A percentile compares a stretch with the other conserved stretches of the same genome.
These are phyloP conservation scores for Sinosuthora webbiana DNA, from an alignment of 2,113 vertebrate genomes.

Conservation along the genomic window DNA sequence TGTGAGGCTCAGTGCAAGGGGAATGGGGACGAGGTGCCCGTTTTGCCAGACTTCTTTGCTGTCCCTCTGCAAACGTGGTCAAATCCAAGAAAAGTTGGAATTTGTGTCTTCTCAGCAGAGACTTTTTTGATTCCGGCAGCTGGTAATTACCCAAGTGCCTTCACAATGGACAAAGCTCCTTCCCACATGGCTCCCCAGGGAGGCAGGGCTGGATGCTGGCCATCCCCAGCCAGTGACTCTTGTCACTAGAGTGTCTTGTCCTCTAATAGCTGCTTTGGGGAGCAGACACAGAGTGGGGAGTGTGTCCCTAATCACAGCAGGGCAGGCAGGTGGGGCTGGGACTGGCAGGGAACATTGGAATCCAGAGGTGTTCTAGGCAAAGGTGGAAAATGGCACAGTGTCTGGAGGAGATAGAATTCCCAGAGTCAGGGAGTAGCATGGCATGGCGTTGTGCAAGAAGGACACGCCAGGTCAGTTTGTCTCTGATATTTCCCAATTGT, in stretches of 20 bases:
- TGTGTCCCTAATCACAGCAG: background rate
- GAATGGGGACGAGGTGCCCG: background rate
- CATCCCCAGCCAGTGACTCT: background rate
- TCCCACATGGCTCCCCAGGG: background rate
- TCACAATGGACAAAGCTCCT: slow-evolving; percentile 9
- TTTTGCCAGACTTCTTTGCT: background rate
- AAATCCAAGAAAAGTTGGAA: slow-evolving; percentile 14
- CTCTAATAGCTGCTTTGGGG: background rate
- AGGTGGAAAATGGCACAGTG: background rate
- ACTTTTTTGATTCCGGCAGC: background rate
- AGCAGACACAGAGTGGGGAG: fast-evolving
- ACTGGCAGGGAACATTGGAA: background rate
- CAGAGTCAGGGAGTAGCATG: background rate
- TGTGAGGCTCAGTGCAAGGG: background rate
- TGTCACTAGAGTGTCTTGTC: background rate
- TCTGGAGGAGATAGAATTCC: background rate
- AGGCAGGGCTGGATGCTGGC: background rate
- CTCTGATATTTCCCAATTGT: background rate
- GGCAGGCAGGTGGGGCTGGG: background rate
- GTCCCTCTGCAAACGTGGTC: background rate
- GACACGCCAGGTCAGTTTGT: background rate
- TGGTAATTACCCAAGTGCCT: background rate
- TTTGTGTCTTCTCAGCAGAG: background rate
- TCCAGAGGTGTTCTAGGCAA: background rate
- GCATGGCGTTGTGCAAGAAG: background rate